A percentile compares a stretch with the other conserved stretches of the same genome.
Conservation (phyloP, 2,797 vertebrate genomes). For the Aeoliscus strigatus region DNA sequence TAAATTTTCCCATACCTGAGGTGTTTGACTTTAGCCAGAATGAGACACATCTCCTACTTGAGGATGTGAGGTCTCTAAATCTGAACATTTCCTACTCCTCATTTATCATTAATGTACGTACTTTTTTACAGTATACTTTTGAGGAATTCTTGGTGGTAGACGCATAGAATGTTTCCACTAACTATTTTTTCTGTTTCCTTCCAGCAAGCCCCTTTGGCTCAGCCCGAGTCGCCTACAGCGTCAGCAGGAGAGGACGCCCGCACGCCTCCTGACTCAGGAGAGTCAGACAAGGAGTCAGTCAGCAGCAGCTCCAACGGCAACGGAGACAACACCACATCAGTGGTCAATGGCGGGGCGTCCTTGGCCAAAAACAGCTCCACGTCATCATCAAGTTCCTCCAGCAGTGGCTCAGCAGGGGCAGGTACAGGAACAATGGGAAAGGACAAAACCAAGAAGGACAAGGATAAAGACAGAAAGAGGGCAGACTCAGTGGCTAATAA, state of each 20-base stretch:
- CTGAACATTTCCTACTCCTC: too few relatives aligned
- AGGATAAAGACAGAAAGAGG: constrained; percentile 87
- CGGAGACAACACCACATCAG: constrained; percentile 61
- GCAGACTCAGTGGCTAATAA: constrained; percentile 95
- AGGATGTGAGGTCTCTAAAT: too few relatives aligned
- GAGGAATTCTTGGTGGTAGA: neutral
- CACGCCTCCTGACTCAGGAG: constrained; percentile 87
- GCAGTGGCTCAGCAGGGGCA: constrained; percentile 55
- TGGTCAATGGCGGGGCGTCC: constrained; percentile 45
- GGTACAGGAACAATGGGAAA: constrained; percentile 47
- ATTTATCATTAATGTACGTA: neutral
- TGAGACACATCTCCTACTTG: neutral
- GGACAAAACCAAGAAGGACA: constrained; percentile 75
- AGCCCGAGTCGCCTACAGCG: constrained; percentile 92
- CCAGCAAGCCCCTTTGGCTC: constrained; percentile 87
- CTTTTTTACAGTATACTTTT: too few relatives aligned
- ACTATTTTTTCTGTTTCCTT: constrained; percentile 19
- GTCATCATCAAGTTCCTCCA: constrained; percentile 73
- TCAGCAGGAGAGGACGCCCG: constrained; percentile 88
- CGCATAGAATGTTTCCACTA: neutral
- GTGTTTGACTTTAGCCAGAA: neutral
- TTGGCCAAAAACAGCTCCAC: constrained; percentile 68
- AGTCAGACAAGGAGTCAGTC: constrained; percentile 95
- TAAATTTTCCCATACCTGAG: neutral
- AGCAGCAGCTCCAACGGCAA: constrained; percentile 92